Evolutionary conservation across 2,113 vertebrate species (phyloP).

Genomic region (Furnarius figulus): DNA sequence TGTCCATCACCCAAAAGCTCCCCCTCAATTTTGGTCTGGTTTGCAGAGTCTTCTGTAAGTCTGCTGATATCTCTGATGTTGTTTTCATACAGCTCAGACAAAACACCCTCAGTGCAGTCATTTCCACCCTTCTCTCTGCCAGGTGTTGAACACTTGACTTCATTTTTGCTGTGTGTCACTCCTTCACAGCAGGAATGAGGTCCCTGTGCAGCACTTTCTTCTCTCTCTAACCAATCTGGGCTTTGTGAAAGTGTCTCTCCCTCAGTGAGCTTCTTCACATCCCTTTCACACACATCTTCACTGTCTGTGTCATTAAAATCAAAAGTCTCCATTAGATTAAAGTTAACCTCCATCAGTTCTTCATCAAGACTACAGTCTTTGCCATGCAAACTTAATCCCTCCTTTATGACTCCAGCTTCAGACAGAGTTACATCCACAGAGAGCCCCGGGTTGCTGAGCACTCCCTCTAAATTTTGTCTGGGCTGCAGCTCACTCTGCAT

Average conservation of each 20-base stretch:
- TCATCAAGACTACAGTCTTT: not conserved
- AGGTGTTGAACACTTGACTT: not conserved
- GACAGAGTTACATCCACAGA: not conserved
- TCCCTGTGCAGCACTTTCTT: not conserved
- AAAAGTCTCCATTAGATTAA: constrained; percentile 71
- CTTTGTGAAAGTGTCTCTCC: not conserved
- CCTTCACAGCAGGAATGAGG: not conserved
- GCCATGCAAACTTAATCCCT: not conserved
- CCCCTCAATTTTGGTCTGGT: not conserved
- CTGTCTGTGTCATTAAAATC: constrained; percentile 64
- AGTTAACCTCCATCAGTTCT: constrained; percentile 65
- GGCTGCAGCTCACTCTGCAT: not conserved
- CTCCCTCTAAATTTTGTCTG: not conserved
- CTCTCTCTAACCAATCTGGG: not conserved
- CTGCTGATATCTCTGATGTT: not conserved
- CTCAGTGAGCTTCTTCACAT: not conserved
- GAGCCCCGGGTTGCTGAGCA: not conserved
- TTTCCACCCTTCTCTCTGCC: not conserved
- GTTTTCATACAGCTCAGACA: not conserved
- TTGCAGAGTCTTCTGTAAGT: not conserved
- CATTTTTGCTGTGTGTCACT: not conserved
- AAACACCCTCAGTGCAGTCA: not conserved
- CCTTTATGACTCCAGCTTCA: not conserved
- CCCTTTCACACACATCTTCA: not conserved
- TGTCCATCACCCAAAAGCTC: not conserved